Evolutionary conservation across 2,113 vertebrate genomes (phyloP).

Genomic region (Azemiops feae): DNA sequence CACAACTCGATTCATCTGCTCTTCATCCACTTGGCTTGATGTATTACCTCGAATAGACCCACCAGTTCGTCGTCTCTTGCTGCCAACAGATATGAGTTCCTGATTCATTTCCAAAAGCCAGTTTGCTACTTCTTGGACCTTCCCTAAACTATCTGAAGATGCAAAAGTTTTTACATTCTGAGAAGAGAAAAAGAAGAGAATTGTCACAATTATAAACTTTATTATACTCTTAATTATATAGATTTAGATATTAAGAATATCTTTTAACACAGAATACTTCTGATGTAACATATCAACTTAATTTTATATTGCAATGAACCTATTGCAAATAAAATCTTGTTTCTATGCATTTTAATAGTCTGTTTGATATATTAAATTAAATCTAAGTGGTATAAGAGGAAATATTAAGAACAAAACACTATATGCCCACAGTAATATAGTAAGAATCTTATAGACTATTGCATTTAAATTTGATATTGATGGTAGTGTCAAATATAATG

Average conservation of each 20-base stretch:
- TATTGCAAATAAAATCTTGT: not conserved
- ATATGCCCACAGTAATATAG: not conserved
- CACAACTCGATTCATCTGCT: constrained; percentile 87
- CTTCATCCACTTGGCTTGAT: constrained; percentile 88
- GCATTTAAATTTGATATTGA: not conserved
- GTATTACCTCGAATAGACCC: constrained; percentile 91
- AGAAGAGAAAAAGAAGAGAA: constrained; percentile 26
- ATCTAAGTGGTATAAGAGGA: too few relatives aligned
- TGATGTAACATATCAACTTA: not conserved
- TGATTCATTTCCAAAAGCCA: constrained; percentile 99
- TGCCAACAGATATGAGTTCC: constrained; percentile 99
- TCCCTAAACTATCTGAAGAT: constrained; percentile 98
- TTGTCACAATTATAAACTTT: not conserved
- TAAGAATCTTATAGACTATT: not conserved
- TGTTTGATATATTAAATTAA: not conserved
- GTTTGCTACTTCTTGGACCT: constrained; percentile 99
- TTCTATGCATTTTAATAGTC: not conserved
- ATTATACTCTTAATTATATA: not conserved
- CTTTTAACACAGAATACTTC: not conserved
- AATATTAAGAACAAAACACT: not conserved
- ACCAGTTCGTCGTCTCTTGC: constrained; percentile 92
- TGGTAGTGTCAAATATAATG: not conserved
- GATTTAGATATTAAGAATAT: not conserved
- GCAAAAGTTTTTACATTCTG: constrained; percentile 98
- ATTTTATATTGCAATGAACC: not conserved